Evolutionary conservation across 2,888 invertebrate genomes (phyloP), one percentile per base, ranked within the genome.

Genomic region (Caenorhabditis doughertyi): DNA sequence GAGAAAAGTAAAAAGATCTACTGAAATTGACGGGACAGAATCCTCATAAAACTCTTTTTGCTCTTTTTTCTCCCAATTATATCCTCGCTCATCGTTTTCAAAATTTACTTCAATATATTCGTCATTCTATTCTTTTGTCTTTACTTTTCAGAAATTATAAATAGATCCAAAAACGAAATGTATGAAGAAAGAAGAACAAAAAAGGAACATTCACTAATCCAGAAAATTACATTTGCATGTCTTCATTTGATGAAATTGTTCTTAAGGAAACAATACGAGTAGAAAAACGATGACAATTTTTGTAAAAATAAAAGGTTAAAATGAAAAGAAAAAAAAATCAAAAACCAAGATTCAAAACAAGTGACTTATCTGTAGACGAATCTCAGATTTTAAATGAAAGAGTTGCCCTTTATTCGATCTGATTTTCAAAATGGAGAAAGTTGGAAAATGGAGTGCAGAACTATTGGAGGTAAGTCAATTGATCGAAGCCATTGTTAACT

Each of bases 401-500:
- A 27, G n/a, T 18, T 42, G 39, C 13, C 7, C 42, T 42, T 42
- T 42, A 8, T 42, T 42, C 16, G 9, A 42, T 13, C 42, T 58
- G 23, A 21, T 8, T 11, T 13, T 53, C 42, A 42, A 27, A 11
- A 3, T 56, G 16, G 9, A 56, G 27, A 53, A 29, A 27, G 23
- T 23, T 25, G 27, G 11, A 55, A 35, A 35, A 1, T 2, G 5
- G 23, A 58, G n/a, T 44, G 44, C n/a, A 51, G 23, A 23, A 51
- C 7, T 4, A n/a, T 13, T 47, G 35, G 44, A 44, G 44, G 44
- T 35, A 35, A 4, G 18, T 49, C 13, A 64, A n/a, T 64, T 64
- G 7, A 64, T 49, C 9, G 64, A 64, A 13, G 72, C 62, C 72
- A 73, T 76, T 0, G 76, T 76, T 18, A 67, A 47, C n/a, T 56